Evolutionary conservation across 2,888 invertebrate genomes (phyloP).

Genomic region (Geophilus truncorum): DNA sequence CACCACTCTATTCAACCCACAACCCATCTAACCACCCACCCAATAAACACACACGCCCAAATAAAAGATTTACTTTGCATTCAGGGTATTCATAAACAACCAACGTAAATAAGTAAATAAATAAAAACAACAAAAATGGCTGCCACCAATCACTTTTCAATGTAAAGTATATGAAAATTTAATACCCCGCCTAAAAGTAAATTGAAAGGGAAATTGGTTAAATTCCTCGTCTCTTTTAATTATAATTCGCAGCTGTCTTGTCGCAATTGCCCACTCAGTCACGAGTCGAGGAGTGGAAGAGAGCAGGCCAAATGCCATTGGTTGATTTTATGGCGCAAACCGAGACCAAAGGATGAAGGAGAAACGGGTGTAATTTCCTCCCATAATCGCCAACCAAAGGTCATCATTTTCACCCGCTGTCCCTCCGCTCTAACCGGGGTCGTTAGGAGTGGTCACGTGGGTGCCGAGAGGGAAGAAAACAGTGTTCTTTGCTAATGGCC

Average conservation of each 20-base stretch:
- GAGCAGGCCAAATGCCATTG: not conserved
- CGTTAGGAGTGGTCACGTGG: not conserved
- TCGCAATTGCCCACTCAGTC: not conserved
- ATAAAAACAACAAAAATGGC: too few relatives aligned
- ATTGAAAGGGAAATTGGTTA: not conserved
- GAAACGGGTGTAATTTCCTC: not conserved
- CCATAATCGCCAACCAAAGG: not conserved
- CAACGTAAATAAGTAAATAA: too few relatives aligned
- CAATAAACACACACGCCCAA: not conserved
- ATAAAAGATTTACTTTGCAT: too few relatives aligned
- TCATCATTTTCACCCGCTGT: not conserved
- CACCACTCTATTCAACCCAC: not conserved
- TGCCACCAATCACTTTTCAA: too few relatives aligned
- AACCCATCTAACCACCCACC: not conserved
- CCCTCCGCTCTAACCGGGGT: not conserved
- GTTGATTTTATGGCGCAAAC: not conserved
- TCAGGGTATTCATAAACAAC: too few relatives aligned
- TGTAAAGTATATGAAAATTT: not conserved
- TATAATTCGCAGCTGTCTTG: not conserved
- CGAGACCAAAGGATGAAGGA: not conserved
- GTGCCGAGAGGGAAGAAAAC: not conserved
- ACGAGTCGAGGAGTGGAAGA: not conserved
- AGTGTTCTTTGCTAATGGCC: not conserved
- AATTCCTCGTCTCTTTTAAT: not conserved
- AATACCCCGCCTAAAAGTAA: not conserved